Evolutionary conservation across 1,140 invertebrate genomes (phyloP).

Genomic region (Wasmannia auropunctata): DNA sequence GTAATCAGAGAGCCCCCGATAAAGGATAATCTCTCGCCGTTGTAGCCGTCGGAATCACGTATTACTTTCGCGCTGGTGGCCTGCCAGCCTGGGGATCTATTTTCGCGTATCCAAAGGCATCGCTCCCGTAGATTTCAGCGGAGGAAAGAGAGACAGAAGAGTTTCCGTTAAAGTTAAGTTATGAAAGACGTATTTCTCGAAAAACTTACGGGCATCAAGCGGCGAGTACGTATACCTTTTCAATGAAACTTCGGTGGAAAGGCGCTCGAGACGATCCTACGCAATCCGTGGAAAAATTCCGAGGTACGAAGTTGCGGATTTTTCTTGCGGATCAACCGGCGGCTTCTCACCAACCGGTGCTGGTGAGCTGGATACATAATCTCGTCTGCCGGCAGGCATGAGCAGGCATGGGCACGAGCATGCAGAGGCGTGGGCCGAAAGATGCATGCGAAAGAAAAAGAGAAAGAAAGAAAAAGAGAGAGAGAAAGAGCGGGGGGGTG

Average conservation of each 20-base stretch:
- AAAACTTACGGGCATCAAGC: conserved; percentile 38
- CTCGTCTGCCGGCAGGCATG: neutral
- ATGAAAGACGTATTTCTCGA: conserved; percentile 43
- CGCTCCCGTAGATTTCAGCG: conserved; percentile 10
- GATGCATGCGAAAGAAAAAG: neutral
- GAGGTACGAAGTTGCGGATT: conserved; percentile 17
- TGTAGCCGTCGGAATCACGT: neutral
- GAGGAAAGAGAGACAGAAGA: too few relatives aligned
- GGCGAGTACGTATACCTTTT: conserved; percentile 11
- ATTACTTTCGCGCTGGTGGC: conserved; percentile 27
- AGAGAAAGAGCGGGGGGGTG: neutral
- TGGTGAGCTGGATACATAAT: conserved; percentile 22
- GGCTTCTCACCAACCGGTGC: neutral
- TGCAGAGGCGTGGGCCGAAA: neutral
- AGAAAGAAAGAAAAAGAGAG: neutral
- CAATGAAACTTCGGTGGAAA: conserved; percentile 48
- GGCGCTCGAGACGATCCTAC: neutral
- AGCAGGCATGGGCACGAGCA: neutral
- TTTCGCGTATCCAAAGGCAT: conserved; percentile 45
- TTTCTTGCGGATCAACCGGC: conserved; percentile 27
- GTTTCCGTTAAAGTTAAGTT: conserved; percentile 39
- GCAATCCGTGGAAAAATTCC: conserved; percentile 38
- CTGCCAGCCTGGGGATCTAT: conserved; percentile 32
- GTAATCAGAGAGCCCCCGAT: neutral
- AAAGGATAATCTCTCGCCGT: neutral